Evolutionary conservation across 2,113 vertebrate species (phyloP), one percentile per base, ranked within the genome.

Genomic region (Melanotaenia duboulayi): DNA sequence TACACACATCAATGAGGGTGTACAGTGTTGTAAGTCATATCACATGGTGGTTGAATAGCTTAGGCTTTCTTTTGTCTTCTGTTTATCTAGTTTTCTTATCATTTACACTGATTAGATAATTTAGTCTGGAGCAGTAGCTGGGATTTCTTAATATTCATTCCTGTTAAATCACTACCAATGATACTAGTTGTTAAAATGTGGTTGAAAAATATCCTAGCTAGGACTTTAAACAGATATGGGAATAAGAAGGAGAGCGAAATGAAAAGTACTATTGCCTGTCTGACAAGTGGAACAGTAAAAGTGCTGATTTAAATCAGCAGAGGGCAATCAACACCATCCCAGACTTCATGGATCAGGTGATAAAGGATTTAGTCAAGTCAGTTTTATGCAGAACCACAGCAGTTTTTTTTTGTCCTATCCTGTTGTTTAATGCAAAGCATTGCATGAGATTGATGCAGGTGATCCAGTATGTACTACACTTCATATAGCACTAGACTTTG

Each of bases 81-180:
- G 83, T 85, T 87, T 74, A 91, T 89, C 78, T 85, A 85, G 86
- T 85, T 91, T 85, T 88, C 85, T 89, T 52, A 75, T 91, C 86
- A 84, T 84, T 84, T 81, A 89, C 83, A 89, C 86, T 83, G 87
- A 90, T 89, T 80, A 77, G 80, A 88, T 81, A 56, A 80, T 79
- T 59, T 91, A 90, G 88, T 89, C 76, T 71, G 84, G 74, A 82
- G 80, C 68, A 77, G 79, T 89, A 91, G 85, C 62, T 76, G 78
- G 76, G 85, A 86, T 82, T 89, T 65, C 82, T 87, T 87, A 88
- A 84, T 86, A 85, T 84, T 83, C 89, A 90, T 92, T 92, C 87
- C 83, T 86, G 75, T 89, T 89, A 90, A 87, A 90, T 87, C 80
- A 90, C 86, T 88, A 88, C 80, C 81, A 81, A 64, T 81, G 64